Conservation (phyloP, 2,797 vertebrate species). For the Sus cebifrons region DNA sequence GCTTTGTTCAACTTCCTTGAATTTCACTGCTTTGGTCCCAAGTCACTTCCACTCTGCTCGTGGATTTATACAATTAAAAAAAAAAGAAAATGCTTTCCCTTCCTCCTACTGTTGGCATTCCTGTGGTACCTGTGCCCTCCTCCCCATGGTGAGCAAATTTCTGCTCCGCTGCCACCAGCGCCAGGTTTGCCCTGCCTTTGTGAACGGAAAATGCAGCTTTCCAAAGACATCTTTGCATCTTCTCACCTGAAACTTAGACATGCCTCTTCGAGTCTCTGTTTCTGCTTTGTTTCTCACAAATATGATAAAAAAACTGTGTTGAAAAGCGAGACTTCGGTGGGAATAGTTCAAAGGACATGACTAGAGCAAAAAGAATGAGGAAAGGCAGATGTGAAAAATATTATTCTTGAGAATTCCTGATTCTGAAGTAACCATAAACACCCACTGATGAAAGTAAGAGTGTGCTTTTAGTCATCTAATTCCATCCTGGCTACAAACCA, state of each 20-base stretch:
- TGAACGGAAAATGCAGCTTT: not conserved
- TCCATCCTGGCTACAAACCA: not conserved
- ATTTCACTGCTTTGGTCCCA: not conserved
- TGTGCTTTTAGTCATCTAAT: not conserved
- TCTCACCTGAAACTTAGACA: not conserved
- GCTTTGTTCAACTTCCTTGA: constrained; percentile 17
- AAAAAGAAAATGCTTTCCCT: not conserved
- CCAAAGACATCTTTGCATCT: not conserved
- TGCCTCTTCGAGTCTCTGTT: not conserved
- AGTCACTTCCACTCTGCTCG: not conserved
- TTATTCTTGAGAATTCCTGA: constrained; percentile 1
- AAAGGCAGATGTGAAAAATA: not conserved
- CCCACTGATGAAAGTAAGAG: not conserved
- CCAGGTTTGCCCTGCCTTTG: not conserved
- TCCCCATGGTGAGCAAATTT: not conserved
- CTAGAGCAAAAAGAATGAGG: not conserved
- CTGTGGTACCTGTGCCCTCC: not conserved
- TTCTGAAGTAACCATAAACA: not conserved
- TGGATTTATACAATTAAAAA: not conserved
- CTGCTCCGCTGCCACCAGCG: not conserved
- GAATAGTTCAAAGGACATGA: not conserved
- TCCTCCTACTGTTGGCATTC: not conserved
- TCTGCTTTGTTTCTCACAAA: constrained; percentile 13
- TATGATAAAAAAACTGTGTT: not conserved
- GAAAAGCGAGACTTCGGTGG: not conserved